These are phyloP conservation scores for Leptinotarsa texana DNA, from an alignment of 1,140 invertebrate genomes.

Conservation along the genomic window DNA sequence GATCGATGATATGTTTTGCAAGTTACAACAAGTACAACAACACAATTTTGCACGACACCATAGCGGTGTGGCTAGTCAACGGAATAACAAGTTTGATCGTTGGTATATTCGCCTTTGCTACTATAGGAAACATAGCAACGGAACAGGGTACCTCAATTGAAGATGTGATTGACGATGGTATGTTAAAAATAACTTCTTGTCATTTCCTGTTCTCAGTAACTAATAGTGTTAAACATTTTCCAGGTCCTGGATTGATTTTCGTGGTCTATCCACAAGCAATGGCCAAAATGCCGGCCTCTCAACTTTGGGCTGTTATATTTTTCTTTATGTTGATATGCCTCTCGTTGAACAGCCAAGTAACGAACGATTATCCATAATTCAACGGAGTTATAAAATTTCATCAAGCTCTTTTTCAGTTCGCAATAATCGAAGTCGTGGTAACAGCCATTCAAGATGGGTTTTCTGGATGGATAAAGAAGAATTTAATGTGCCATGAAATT, in stretches of 20 bases:
- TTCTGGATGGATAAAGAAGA: slow-evolving; percentile 78
- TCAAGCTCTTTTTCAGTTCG: slow-evolving; percentile 68
- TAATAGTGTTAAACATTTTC: slow-evolving; percentile 46
- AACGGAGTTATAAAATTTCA: slow-evolving; percentile 36
- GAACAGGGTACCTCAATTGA: slow-evolving; percentile 79
- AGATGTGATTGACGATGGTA: slow-evolving; percentile 83
- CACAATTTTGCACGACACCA: slow-evolving; percentile 82
- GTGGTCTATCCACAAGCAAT: slow-evolving; percentile 89
- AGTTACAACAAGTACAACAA: slow-evolving; percentile 93
- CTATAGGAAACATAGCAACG: slow-evolving; percentile 82
- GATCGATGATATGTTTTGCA: slow-evolving; percentile 92
- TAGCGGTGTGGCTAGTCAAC: slow-evolving; percentile 81
- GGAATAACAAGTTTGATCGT: slow-evolving; percentile 82
- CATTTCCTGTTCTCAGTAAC: background rate
- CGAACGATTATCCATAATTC: slow-evolving; percentile 3
- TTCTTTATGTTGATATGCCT: slow-evolving; percentile 90
- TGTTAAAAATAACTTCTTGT: background rate
- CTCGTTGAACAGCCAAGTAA: slow-evolving; percentile 88
- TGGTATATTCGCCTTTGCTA: slow-evolving; percentile 86
- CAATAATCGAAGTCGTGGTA: slow-evolving; percentile 88
- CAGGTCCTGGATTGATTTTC: slow-evolving; percentile 86
- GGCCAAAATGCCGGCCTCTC: slow-evolving; percentile 83
- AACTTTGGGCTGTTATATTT: slow-evolving; percentile 85
- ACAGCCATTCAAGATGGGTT: slow-evolving; percentile 92
- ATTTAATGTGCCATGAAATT: slow-evolving; percentile 83